Base-by-base conservation (phyloP, 2,797 vertebrate genomes). In the Aulostomus chinensis region DNA sequence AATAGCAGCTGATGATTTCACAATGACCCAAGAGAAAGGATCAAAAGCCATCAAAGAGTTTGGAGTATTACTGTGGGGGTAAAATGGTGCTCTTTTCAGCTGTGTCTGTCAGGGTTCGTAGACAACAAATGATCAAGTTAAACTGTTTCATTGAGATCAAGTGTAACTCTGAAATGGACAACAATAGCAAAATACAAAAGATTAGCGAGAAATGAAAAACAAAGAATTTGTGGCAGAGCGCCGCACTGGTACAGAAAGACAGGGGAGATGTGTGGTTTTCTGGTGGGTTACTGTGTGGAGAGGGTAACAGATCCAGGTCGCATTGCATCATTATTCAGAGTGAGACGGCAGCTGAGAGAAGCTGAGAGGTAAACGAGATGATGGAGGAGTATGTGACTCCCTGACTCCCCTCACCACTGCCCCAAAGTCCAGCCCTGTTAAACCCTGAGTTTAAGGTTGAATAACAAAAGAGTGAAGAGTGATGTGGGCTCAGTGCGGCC, bases 241-340 rank as follows among this genome's bases (percentile, higher is more conserved):
- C 14, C 10, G 32, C 13, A 2, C 7, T 15, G 32, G 16, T 15
- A 5, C 7, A 15, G 32, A 5, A 7, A 1, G 7, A 7, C 13
- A 2, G 11, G 3, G 21, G 17, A 55, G 72, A 50, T 34, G 59
- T 72, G 81, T 58, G 72, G 60, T 61, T 60, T 38, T 45, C 66
- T 69, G 34, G 59, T 43, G 59, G 58, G 62, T 51, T 55, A 58
- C 58, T 57, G 48, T 68, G 56, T 30, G 31, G 59, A 42, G 65
- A 58, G 62, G 45, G 47, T 57, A 74, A 74, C 65, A 73, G 66
- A 62, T 50, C 34, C 67, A 69, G 58, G 62, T 50, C 73, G 43
- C 36, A 40, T 53, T 31, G 70, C 69, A 79, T 81, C 81, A 76
- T 85, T 80, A 85, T 84, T 85, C 77, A 80, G 66, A 48, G 48